Conservation (phyloP, 2,113 vertebrate species). For the Hoplias malabaricus region DNA sequence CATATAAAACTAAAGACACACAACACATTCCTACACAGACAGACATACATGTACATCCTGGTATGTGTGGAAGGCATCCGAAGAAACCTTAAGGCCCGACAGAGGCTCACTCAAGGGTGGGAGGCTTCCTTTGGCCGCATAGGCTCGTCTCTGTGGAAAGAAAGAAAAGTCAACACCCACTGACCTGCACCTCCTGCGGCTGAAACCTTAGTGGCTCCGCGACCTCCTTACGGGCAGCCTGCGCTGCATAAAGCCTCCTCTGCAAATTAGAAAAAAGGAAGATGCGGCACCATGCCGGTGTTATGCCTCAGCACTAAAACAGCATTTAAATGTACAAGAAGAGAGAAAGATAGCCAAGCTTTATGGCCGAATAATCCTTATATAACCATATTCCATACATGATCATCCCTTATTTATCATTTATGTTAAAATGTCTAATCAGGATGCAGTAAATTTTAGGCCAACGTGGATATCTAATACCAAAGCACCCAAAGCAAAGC, state of each 20-base stretch:
- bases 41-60: slow-evolving; percentile 66
- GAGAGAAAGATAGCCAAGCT: no score
- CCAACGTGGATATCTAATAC: no score
- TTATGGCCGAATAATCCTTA: no score
- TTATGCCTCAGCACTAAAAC: neutral
- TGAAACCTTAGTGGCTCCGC: slow-evolving; percentile 67
- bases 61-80: slow-evolving; percentile 43
- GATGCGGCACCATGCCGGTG: slow-evolving; percentile 34
- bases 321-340: neutral
- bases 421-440: no score
- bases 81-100: slow-evolving; percentile 54
- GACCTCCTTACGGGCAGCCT: slow-evolving; percentile 81
- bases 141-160: slow-evolving; percentile 61
- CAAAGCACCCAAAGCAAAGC: no score
- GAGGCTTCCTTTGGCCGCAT: slow-evolving; percentile 50
- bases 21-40: neutral
- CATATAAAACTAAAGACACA: no score
- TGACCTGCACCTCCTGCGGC: slow-evolving; percentile 88
- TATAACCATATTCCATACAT: no score
- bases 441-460: no score
- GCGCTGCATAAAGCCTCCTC: slow-evolving; percentile 88
- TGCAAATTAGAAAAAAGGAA: slow-evolving; percentile 66
- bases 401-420: no score
- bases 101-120: slow-evolving; percentile 56
- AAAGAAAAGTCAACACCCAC: slow-evolving; percentile 65